Evolutionary conservation across 2,888 invertebrate species (phyloP), one percentile per base, ranked within the genome.

Genomic region (Lepidocyrtinus sp.): DNA sequence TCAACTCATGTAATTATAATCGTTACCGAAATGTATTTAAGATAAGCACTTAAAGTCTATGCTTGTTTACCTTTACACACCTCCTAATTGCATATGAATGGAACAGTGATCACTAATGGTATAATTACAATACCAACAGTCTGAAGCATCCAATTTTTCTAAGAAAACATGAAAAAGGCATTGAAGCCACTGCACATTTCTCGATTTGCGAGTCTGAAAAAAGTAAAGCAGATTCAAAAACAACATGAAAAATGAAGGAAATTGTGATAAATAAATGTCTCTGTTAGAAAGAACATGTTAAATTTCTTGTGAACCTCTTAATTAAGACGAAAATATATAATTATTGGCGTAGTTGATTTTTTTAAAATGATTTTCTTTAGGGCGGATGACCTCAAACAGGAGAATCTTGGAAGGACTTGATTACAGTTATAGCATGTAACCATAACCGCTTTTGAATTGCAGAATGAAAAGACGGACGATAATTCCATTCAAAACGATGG

Each of bases 91-190:
- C 12, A 12, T 36, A 72, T 36, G 72, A 72, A 77, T 72, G 77
- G 77, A 77, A 77, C 77, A 77, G 77, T 77, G 77, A 77, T 72
- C 77, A 77, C 77, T 36, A 77, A 65, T 25, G 36, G 71, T 77
- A 70, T 77, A 77, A 77, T 77, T 77, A 77, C 36, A 36, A n/a
- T n/a, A n/a, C n/a, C n/a, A 22, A 61, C 36, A 36, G 12, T 12
- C 36, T 7, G 5, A 36, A 36, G 5, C 36, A 71, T 61, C 36
- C 22, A n/a, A 45, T 71, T 71, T 68, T 71, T 71, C 71, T 61
- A 59, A 71, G 62, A 22, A 36, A 36, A 36, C 36, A 36, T 7
- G 36, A 36, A 36, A 36, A 36, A 36, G 36, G 36, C 36, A 36
- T 36, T 12, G 12, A 36, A 36, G 12, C 12, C 36, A n/a, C n/a